Evolutionary conservation across 2,888 invertebrate genomes (phyloP).

Genomic region (Spilarctia lutea): DNA sequence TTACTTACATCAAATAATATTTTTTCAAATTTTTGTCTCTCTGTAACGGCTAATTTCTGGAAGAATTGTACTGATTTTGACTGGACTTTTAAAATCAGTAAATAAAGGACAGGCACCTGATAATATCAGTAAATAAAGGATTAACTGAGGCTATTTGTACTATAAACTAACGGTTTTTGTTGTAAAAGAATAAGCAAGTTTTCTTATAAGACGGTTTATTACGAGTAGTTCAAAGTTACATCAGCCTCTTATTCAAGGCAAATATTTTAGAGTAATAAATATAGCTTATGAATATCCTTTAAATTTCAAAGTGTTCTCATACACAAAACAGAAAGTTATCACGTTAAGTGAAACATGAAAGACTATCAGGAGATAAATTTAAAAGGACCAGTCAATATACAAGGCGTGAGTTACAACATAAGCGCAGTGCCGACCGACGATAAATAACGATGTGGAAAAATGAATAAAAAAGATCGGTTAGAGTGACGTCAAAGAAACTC

Average conservation of each 20-base stretch:
- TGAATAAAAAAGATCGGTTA: conserved; percentile 31
- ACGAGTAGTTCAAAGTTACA: too few species aligned
- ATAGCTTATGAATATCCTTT: not conserved
- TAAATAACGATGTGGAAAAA: conserved; percentile 45
- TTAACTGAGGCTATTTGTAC: too few species aligned
- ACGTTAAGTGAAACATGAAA: conserved; percentile 15
- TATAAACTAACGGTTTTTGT: too few species aligned
- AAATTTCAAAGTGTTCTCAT: not conserved
- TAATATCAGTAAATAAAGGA: too few species aligned
- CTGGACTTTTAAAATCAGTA: too few species aligned
- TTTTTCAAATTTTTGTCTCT: too few species aligned
- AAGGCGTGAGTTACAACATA: conserved; percentile 23
- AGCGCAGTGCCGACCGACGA: conserved; percentile 20
- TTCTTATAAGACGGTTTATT: not conserved
- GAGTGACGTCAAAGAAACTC: conserved; percentile 10
- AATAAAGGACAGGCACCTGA: too few species aligned
- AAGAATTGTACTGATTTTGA: too few species aligned
- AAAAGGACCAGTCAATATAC: conserved; percentile 18
- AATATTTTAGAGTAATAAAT: not conserved
- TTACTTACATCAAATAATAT: too few species aligned
- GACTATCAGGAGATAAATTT: conserved; percentile 20
- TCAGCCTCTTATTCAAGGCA: not conserved
- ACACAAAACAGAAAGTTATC: conserved; percentile 11
- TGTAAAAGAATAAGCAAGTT: too few species aligned
- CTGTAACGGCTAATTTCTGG: too few species aligned